Evolutionary conservation across 1,140 invertebrate species (phyloP).

Genomic region (Heliconius hewitsoni): DNA sequence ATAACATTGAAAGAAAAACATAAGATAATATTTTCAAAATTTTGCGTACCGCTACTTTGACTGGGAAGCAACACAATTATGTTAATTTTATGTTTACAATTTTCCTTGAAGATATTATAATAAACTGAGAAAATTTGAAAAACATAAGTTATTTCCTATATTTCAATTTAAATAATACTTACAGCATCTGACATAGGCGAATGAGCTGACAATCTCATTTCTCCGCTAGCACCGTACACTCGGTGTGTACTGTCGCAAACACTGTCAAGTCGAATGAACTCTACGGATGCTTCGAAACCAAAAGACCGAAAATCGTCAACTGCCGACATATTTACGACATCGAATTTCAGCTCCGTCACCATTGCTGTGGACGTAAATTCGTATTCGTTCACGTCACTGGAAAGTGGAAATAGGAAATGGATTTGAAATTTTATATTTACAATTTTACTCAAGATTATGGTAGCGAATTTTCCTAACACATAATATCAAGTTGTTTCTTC

Average conservation of each 20-base stretch:
- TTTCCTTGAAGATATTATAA: no score
- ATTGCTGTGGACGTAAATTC: conserved; percentile 89
- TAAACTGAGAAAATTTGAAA: neutral
- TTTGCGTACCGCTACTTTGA: no score
- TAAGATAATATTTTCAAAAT: no score
- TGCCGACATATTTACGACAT: conserved; percentile 90
- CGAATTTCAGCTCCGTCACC: conserved; percentile 90
- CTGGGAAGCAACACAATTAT: no score
- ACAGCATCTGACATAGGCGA: conserved; percentile 80
- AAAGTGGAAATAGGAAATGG: conserved; percentile 38
- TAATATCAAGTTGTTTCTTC: conserved; percentile 9
- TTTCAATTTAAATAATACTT: neutral
- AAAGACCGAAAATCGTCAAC: conserved; percentile 91
- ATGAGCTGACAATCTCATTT: conserved; percentile 84
- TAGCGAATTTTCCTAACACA: neutral
- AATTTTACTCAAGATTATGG: neutral
- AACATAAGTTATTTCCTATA: neutral
- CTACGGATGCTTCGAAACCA: conserved; percentile 91
- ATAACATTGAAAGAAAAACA: no score
- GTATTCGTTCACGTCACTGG: conserved; percentile 81
- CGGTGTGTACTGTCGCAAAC: conserved; percentile 86
- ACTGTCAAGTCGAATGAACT: conserved; percentile 86
- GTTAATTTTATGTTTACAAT: no score
- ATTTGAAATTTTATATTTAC: conserved; percentile 13
- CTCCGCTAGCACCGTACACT: conserved; percentile 88